Conservation (phyloP, 2,113 vertebrate species). For the Hippocampus barbouri region DNA sequence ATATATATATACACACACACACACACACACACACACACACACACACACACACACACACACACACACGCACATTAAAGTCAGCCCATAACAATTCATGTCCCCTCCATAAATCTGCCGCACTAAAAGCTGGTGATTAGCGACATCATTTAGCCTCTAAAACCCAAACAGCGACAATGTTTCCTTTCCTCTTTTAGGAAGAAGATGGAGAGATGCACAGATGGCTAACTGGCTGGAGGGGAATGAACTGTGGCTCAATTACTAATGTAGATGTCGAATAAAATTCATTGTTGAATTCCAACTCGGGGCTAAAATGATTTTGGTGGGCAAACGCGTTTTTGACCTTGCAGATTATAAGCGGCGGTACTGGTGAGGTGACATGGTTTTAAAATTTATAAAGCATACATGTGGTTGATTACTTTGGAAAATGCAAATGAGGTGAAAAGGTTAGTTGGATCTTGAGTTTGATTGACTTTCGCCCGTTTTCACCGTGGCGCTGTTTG, state of each 20-base stretch:
- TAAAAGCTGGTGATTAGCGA: slow-evolving; percentile 90
- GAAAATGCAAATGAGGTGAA: neutral
- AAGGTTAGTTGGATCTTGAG: neutral
- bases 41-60: slow-evolving; percentile 87
- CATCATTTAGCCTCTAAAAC: slow-evolving; percentile 89
- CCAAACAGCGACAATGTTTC: slow-evolving; percentile 91
- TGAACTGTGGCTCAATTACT: slow-evolving; percentile 74
- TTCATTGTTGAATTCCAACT: slow-evolving; percentile 39
- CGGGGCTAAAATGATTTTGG: slow-evolving; percentile 22
- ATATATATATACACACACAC: slow-evolving; percentile 83
- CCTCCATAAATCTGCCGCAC: slow-evolving; percentile 91
- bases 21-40: slow-evolving; percentile 84
- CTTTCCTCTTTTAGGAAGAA: slow-evolving; percentile 90
- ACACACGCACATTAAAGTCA: slow-evolving; percentile 79
- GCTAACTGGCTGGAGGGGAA: slow-evolving; percentile 82
- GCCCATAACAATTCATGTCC: slow-evolving; percentile 94
- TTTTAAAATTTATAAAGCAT: neutral
- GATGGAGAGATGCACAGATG: slow-evolving; percentile 87
- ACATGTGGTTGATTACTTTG: neutral
- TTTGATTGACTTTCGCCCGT: neutral
- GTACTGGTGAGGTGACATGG: neutral
- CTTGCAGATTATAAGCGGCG: slow-evolving; percentile 33
- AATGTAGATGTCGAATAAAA: slow-evolving; percentile 42
- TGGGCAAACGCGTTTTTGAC: slow-evolving; percentile 35
- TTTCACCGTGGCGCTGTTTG: neutral